Evolutionary conservation across 2,888 invertebrate species (phyloP).

Genomic region (Tenthredo scrophulariae): DNA sequence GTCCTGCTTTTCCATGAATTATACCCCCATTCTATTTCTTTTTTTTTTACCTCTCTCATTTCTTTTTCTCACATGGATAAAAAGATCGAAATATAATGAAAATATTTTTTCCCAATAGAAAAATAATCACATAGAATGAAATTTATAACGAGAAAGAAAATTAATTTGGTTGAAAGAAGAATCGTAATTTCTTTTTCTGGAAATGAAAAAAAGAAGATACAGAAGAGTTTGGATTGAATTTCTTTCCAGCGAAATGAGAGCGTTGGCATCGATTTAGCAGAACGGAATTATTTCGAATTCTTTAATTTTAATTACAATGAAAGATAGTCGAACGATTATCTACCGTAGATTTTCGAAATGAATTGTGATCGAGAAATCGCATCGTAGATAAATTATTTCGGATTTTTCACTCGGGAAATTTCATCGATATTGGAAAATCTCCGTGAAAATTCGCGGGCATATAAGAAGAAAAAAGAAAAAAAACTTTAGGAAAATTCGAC

Average conservation of each 20-base stretch:
- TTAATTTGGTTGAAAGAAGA: not conserved
- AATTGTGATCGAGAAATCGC: not conserved
- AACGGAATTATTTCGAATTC: not conserved
- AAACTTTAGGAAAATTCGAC: not conserved
- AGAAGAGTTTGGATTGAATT: not conserved
- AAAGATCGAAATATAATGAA: too few species aligned
- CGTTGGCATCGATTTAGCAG: not conserved
- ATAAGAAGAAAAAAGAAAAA: not conserved
- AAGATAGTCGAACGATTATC: not conserved
- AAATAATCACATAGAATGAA: not conserved
- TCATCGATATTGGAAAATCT: not conserved
- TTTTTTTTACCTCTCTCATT: not conserved
- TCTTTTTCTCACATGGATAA: not conserved
- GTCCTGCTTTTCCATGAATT: not conserved
- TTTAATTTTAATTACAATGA: not conserved
- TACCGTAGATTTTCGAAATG: not conserved
- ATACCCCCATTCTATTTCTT: not conserved
- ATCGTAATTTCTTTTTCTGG: not conserved
- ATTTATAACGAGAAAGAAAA: conserved; percentile 2
- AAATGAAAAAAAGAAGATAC: too few species aligned
- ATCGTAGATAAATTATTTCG: not conserved
- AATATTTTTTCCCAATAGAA: too few species aligned
- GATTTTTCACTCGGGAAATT: not conserved
- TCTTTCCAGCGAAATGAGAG: not conserved
- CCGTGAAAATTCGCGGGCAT: not conserved